These are phyloP conservation scores for Homalodisca vitripennis DNA, from an alignment of 1,140 invertebrate species.

Conservation along the genomic window DNA sequence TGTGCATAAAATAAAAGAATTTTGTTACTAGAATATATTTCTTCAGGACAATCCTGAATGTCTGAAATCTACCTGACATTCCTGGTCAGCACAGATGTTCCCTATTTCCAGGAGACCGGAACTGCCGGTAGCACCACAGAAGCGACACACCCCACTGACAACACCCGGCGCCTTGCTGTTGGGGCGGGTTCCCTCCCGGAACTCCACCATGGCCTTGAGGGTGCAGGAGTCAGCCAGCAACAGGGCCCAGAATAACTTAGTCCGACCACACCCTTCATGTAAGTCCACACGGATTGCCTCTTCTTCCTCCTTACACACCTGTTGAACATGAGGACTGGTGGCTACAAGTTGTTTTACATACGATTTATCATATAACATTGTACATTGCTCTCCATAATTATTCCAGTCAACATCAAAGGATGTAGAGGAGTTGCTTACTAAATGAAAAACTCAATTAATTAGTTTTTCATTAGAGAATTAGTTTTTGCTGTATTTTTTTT, in stretches of 20 bases:
- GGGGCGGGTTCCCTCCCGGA: conserved; percentile 68
- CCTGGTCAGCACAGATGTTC: conserved; percentile 89
- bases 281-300: conserved; percentile 91
- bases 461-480: too few species aligned
- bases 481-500: too few species aligned
- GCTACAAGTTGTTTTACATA: too few species aligned
- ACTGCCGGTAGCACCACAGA: conserved; percentile 84
- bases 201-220: conserved; percentile 91
- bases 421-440: too few species aligned
- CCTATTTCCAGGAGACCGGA: conserved; percentile 85
- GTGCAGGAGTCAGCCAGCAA: conserved; percentile 90
- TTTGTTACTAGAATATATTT: too few species aligned
- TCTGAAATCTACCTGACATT: conserved; percentile 92
- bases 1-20: too few species aligned
- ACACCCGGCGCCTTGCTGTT: conserved; percentile 48
- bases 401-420: too few species aligned
- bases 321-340: too few species aligned
- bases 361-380: too few species aligned
- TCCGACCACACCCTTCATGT: conserved; percentile 93
- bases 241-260: conserved; percentile 93
- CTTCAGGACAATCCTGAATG: conserved; percentile 42
- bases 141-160: conserved; percentile 76
- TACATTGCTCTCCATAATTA: too few species aligned
- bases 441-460: too few species aligned
- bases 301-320: conserved; percentile 93